phyloP scores from a whole-genome alignment of 2,797 vertebrate genomes.

The Alfaro cultratus region DNA sequence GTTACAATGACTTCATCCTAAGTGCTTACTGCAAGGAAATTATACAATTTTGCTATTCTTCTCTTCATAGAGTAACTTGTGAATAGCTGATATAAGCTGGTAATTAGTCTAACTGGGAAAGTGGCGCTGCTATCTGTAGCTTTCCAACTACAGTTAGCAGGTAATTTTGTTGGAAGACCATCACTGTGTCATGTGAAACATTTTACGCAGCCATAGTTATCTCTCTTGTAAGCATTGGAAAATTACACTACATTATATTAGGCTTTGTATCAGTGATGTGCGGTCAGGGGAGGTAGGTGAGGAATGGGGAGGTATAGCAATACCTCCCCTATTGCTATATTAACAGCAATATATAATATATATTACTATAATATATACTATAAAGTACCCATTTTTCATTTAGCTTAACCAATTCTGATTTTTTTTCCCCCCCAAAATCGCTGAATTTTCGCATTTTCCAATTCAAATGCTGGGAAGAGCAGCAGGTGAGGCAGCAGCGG shows the following conservation, averaged over 20 bases:
- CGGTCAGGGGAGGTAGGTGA: no score
- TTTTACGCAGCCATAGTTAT: neutral
- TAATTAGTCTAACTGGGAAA: neutral
- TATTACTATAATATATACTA: no score
- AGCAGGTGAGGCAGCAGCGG: no score
- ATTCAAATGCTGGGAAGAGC: no score
- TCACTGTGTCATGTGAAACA: neutral
- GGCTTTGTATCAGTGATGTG: no score
- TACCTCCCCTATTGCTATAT: no score
- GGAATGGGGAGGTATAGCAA: no score
- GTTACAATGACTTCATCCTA: neutral
- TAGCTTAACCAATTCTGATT: no score
- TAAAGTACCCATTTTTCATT: no score
- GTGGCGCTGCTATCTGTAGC: neutral
- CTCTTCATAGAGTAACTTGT: neutral
- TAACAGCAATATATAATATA: no score
- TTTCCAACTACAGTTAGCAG: neutral
- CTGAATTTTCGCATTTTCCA: no score
- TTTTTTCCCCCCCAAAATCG: no score
- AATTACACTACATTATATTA: neutral
- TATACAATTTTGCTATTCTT: neutral
- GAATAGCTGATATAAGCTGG: neutral
- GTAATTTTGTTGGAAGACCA: neutral
- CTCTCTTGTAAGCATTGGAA: neutral
- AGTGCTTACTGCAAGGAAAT: neutral